Base-by-base conservation (phyloP, 2,888 invertebrate genomes). In the Ecdyonurus torrentis region DNA sequence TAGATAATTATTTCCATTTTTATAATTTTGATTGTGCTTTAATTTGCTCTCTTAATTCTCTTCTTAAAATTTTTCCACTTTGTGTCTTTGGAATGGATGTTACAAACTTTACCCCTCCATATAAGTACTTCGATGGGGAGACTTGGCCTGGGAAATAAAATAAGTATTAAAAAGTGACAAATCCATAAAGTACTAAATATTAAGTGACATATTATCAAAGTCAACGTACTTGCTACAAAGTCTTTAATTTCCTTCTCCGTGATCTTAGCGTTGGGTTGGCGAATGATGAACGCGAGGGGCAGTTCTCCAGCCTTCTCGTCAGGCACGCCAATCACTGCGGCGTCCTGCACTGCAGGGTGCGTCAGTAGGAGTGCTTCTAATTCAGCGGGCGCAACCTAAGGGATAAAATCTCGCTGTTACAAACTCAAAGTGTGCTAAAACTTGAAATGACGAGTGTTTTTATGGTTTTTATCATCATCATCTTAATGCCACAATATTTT, bases 321-420 rank as follows among this genome's bases (percentile, higher is more conserved):
- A 0, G 88, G 85, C 62, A 82, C 72, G 19, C 91, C 93, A 70
- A 91, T 81, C 50, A 94, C 93, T 37, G 88, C 92, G 20, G 82
- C 86, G 71, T 93, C 92, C 63, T 81, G 80, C 60, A 93, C 82
- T 62, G 80, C 81, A 0, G 81, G 77, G 76, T 89, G 83, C 37
- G 82, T 82, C 62, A 91, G 75, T 52, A 94, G 73, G 60, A 93
- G 70, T 19, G 85, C 85, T 74, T 95, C 94, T 52, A 95, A 74
- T 76, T 94, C 93, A 1, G 92, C 91, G 1, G 93, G 93, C 0
- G 92, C 86, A 55, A 89, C 88, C 81, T 89, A 86, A 0, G 23
- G 1, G 18, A 52, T 1, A 52, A 15, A 52, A n/a, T 1, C n/a
- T n/a, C n/a, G n/a, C n/a, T n/a, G n/a, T n/a, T n/a, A n/a, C n/a